Conservation (phyloP, 92 coral and sea anemone genomes). For the Pocillopora meandrina region DNA sequence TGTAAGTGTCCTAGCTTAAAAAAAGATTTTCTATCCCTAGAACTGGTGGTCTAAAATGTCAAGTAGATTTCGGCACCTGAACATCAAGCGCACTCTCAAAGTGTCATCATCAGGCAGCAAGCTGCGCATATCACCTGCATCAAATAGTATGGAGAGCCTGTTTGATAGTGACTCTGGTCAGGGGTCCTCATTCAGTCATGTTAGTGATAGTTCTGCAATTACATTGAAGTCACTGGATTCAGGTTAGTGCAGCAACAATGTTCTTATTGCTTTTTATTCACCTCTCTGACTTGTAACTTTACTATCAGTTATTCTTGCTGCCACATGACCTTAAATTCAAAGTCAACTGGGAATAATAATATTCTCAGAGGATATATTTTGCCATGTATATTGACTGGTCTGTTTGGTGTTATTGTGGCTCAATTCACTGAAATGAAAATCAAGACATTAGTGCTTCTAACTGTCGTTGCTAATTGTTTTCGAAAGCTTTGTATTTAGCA, state of each 20-base stretch:
- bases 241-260: background rate
- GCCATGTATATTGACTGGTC: too few species aligned
- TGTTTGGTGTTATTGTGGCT: too few species aligned
- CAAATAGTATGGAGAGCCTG: slow-evolving; percentile 36
- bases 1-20: background rate
- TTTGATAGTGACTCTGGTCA: background rate
- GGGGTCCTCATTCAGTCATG: background rate
- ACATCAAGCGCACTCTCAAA: slow-evolving; percentile 49
- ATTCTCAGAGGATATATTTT: too few species aligned
- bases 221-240: slow-evolving; percentile 32
- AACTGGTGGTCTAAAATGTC: slow-evolving; percentile 87
- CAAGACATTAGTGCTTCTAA: too few species aligned
- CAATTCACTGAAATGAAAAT: too few species aligned
- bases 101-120: slow-evolving; percentile 24
- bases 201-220: slow-evolving; percentile 9
- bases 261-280: background rate
- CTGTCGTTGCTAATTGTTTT: too few species aligned
- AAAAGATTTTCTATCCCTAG: slow-evolving; percentile 16
- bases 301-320: too few species aligned
- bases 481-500: too few species aligned
- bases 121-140: slow-evolving; percentile 12
- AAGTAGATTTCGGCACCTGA: slow-evolving; percentile 64
- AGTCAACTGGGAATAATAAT: too few species aligned
- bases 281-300: too few species aligned
- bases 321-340: too few species aligned